Conservation (phyloP, 64 coral and sea anemone species). For the Hydrozoanthus tunicans region DNA sequence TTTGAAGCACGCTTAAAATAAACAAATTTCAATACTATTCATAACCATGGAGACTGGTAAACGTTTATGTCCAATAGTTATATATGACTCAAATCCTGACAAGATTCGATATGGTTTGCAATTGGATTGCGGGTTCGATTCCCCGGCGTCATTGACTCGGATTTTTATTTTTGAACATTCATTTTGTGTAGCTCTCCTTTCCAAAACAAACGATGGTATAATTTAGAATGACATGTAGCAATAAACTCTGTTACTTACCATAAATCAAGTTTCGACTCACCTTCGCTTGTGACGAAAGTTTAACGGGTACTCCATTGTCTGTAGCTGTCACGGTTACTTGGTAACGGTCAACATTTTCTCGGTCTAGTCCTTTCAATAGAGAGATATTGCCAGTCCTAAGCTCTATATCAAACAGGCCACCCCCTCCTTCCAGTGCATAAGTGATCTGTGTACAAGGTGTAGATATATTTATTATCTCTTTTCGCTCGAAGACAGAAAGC, state of each 20-base stretch:
- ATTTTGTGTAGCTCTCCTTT: neutral
- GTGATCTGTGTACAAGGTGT: conserved; percentile 41
- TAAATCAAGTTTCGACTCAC: neutral
- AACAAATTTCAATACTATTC: too few relatives aligned
- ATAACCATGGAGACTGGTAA: too few relatives aligned
- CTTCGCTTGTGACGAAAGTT: conserved; percentile 66
- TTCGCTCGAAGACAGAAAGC: neutral
- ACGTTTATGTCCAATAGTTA: too few relatives aligned
- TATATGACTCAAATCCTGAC: too few relatives aligned
- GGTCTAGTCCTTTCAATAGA: conserved; percentile 61
- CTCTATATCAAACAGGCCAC: conserved; percentile 60
- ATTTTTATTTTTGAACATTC: too few relatives aligned
- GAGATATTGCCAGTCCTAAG: conserved; percentile 69
- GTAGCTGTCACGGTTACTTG: conserved; percentile 60
- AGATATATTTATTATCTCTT: neutral
- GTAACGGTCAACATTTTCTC: conserved; percentile 68
- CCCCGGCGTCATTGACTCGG: too few relatives aligned
- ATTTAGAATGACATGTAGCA: neutral
- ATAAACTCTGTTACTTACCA: neutral
- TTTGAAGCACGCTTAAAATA: too few relatives aligned
- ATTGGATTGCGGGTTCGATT: too few relatives aligned
- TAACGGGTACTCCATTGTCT: conserved; percentile 69
- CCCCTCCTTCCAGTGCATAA: conserved; percentile 60
- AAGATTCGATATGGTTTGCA: too few relatives aligned
- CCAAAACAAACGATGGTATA: neutral